Evolutionary conservation across 1,140 invertebrate species (phyloP).

Genomic region (Papilio xuthus): DNA sequence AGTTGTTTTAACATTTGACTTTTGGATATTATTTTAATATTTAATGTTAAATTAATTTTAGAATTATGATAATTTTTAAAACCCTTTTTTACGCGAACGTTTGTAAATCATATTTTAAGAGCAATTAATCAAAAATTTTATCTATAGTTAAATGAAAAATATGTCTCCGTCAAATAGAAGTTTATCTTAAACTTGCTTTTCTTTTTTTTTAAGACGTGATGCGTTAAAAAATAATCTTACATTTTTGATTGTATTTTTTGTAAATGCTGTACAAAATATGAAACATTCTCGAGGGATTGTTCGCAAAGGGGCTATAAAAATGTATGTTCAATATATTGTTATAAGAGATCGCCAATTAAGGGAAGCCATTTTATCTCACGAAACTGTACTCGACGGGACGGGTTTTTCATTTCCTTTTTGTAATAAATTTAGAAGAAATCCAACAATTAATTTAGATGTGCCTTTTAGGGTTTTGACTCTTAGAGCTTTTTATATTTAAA

Average conservation of each 20-base stretch:
- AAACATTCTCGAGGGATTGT: neutral
- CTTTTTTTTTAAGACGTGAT: too few relatives aligned
- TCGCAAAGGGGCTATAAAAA: neutral
- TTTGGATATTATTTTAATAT: neutral
- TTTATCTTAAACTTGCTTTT: too few relatives aligned
- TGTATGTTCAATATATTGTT: slow-evolving; percentile 10
- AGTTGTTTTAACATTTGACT: neutral
- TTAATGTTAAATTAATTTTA: neutral
- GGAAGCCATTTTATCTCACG: slow-evolving; percentile 1
- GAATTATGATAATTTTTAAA: neutral
- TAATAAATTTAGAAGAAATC: slow-evolving; percentile 1
- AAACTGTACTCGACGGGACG: slow-evolving; percentile 5
- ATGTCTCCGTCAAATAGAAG: too few relatives aligned
- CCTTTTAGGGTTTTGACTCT: neutral
- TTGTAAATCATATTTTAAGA: too few relatives aligned
- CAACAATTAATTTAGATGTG: neutral
- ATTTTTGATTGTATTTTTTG: neutral
- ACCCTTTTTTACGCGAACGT: too few relatives aligned
- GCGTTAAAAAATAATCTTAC: too few relatives aligned
- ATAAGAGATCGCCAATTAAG: slow-evolving; percentile 4
- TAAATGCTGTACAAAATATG: neutral
- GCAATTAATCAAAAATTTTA: too few relatives aligned
- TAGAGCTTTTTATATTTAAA: neutral
- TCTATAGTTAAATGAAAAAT: too few relatives aligned
- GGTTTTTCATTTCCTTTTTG: slow-evolving; percentile 4